A percentile compares a stretch with the other conserved stretches of the same genome.
phyloP scores from a whole-genome alignment of 2,797 vertebrate genomes.

The Esox masquinongy region DNA sequence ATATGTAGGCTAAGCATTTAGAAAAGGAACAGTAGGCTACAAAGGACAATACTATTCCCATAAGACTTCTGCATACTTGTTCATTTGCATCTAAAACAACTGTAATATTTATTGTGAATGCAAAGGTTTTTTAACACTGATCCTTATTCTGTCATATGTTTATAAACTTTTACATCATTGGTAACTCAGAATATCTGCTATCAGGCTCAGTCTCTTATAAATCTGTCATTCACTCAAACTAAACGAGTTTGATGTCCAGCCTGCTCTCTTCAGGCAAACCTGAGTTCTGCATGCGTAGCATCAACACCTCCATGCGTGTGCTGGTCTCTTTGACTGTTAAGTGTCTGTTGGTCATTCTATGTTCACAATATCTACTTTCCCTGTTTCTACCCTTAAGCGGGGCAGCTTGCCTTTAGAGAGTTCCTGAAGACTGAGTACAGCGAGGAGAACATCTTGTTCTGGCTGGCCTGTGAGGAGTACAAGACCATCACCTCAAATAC shows the following conservation, averaged over 20 bases:
- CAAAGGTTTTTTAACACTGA: background rate
- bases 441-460: conserved; percentile 88
- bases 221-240: background rate
- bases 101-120: background rate
- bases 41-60: conserved; percentile 32
- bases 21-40: background rate
- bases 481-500: conserved; percentile 74
- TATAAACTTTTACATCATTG: background rate
- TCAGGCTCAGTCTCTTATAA: background rate
- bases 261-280: background rate
- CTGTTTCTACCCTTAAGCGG: conserved; percentile 64
- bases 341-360: background rate
- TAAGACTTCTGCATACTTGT: background rate
- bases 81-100: background rate
- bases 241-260: background rate
- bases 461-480: conserved; percentile 84
- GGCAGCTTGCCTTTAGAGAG: conserved; percentile 78
- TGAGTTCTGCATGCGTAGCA: background rate
- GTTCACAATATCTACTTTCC: background rate
- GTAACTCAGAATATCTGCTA: background rate
- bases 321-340: background rate
- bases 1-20: conserved; percentile 54
- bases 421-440: conserved; percentile 86
- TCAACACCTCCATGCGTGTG: background rate
- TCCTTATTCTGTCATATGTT: background rate